Evolutionary conservation across 2,113 vertebrate genomes (phyloP).

Genomic region (Lichenostomus cassidix): DNA sequence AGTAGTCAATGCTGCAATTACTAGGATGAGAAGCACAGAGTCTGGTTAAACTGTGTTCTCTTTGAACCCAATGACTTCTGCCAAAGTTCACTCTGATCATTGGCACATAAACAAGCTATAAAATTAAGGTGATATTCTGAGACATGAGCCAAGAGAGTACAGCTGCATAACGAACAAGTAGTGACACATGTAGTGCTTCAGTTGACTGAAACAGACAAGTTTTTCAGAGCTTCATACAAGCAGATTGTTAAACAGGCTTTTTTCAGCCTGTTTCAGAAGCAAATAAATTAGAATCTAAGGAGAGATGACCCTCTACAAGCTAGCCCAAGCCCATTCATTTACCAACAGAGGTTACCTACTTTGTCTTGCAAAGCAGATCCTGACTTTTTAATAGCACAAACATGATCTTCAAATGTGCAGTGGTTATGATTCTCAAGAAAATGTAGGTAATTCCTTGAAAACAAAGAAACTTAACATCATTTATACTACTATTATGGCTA

Average conservation of each 20-base stretch:
- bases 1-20: not conserved
- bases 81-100: not conserved
- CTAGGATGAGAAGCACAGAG: not conserved
- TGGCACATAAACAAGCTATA: not conserved
- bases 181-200: not conserved
- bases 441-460: not conserved
- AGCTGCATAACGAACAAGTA: not conserved
- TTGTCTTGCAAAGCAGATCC: not conserved
- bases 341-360: not conserved
- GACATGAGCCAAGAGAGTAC: not conserved
- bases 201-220: not conserved
- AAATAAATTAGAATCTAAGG: not conserved
- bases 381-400: not conserved
- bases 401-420: not conserved
- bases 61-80: not conserved
- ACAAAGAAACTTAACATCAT: not conserved
- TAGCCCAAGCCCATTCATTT: not conserved
- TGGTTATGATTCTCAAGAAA: not conserved
- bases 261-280: not conserved
- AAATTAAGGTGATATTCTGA: not conserved
- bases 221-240: not conserved
- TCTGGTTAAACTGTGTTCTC: not conserved
- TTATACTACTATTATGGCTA: not conserved
- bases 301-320: not conserved
- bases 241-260: not conserved